These are phyloP conservation scores for Brachyalestes nurse DNA, from an alignment of 2,797 vertebrate species.

Conservation along the genomic window DNA sequence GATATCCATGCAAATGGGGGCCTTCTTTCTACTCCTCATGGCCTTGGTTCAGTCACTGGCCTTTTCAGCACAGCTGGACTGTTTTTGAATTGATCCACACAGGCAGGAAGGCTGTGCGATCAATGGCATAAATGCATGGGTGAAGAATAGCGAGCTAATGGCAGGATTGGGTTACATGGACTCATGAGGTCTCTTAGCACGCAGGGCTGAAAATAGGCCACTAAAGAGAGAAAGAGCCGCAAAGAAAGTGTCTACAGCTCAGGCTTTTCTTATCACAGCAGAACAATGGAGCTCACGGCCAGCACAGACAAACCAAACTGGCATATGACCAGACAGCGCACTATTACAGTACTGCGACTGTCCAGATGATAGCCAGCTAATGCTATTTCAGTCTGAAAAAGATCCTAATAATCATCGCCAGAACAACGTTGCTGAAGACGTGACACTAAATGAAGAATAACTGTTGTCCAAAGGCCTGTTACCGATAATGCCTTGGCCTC, in stretches of 20 bases:
- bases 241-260: not conserved
- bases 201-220: conserved; percentile 31
- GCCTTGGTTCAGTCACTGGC: not conserved
- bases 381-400: not conserved
- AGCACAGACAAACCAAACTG: not conserved
- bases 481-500: no score
- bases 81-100: conserved; percentile 47
- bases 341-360: no score
- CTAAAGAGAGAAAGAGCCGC: not conserved
- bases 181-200: conserved; percentile 5
- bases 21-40: not conserved
- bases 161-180: conserved; percentile 46
- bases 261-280: not conserved
- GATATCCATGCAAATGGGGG: conserved; percentile 54
- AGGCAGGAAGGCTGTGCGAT: conserved; percentile 38
- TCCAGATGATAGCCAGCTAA: not conserved
- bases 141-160: conserved; percentile 51
- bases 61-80: conserved; percentile 9
- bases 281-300: not conserved
- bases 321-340: not conserved
- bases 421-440: not conserved
- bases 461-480: not conserved
- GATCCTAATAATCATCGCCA: not conserved
- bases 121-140: conserved; percentile 49
- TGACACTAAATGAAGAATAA: conserved; percentile 18